Percentiles rank a stretch among this genome's conserved stretches.
phyloP scores from a whole-genome alignment of 2,113 vertebrate genomes.

The Geothlypis trichas region DNA sequence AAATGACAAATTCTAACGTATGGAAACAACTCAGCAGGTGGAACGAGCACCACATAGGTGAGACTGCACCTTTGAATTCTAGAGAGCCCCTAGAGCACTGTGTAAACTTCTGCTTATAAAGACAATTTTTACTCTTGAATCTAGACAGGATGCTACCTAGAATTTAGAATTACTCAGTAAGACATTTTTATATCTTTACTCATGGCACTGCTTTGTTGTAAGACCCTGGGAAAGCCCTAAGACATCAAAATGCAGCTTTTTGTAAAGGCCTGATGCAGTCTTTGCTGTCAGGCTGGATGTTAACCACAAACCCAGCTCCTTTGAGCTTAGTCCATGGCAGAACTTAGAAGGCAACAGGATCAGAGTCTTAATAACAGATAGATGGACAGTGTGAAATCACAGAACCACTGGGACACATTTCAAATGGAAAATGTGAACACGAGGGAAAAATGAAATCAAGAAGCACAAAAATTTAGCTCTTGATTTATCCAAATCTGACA shows the following conservation, averaged over 20 bases:
- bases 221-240: not conserved
- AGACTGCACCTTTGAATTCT: not conserved
- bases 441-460: not conserved
- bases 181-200: not conserved
- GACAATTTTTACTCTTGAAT: not conserved
- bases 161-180: not conserved
- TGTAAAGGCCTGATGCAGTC: not conserved
- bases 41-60: not conserved
- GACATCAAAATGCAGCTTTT: not conserved
- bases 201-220: not conserved
- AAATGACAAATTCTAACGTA: not conserved
- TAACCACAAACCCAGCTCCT: not conserved
- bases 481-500: not conserved
- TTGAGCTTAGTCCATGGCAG: not conserved
- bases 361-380: not conserved
- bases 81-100: not conserved
- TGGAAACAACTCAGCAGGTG: not conserved
- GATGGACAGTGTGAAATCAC: not conserved
- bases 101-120: not conserved
- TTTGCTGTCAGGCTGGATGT: slow-evolving; percentile 14
- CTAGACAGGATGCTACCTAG: not conserved
- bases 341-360: not conserved
- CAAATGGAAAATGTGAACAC: slow-evolving; percentile 18
- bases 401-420: not conserved
- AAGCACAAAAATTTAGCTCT: not conserved